Base-by-base conservation (phyloP, 2,888 invertebrate genomes). In the Pachydiplax longipennis region DNA sequence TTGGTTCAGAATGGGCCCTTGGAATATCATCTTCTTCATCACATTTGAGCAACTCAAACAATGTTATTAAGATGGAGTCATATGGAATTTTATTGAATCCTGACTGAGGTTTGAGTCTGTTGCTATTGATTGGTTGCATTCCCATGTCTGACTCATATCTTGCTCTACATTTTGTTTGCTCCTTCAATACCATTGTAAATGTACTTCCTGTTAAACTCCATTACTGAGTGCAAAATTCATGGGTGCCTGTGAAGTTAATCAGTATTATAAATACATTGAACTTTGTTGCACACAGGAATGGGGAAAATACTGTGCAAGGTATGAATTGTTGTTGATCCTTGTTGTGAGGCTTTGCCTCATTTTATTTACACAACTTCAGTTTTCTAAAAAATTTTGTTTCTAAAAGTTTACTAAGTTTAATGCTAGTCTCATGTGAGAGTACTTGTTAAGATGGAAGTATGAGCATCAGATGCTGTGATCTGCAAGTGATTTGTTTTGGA, bases 21-120 rank as follows among this genome's bases (percentile, higher is more conserved):
- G 99, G 99, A 99, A 99, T 95, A 97, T 99, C 92, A 98, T 99
- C 93, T 99, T 99, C 95, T 99, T 99, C 94, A 96, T 98, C 93
- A 97, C 98, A 13, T 99, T 98, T 94, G 99, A 99, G 94, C 98
- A 98, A 94, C 95, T 99, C 92, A 98, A 98, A 94, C 95, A 95
- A 92, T 93, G 96, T 91, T 96, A 97, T 94, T 96, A 92, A 93
- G 40, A 90, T 15, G 80, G 83, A 35, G 31, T 35, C 15, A 31
- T 31, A 10, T 4, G 35, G 31, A 31, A 18, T 44, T 37, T 53
- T 18, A 53, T 18, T 35, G 31, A 53, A n/a, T 81, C 31, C 40
- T 81, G 53, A 35, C 83, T 35, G 18, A 44, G 48, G 48, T 83
- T 35, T 40, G 18, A 53, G 6, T 18, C 83, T 31, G 35, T 18